Base-by-base conservation (phyloP, 1,140 invertebrate species). In the Rhyacophila brunnea region DNA sequence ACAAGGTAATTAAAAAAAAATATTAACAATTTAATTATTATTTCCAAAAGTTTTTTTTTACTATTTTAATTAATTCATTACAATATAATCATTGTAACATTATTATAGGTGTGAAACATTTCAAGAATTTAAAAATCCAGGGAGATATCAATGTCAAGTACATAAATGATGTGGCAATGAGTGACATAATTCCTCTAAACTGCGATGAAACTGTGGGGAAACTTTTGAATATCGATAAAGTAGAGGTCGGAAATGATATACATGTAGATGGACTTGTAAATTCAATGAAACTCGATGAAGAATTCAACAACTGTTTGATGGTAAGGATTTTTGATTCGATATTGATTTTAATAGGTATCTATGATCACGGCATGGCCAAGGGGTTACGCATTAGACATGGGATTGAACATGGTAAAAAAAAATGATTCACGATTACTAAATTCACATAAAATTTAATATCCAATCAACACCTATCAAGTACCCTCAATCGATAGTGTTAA, bases 101-200 rank as follows among this genome's bases (percentile, higher is more conserved):
- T 9, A 15, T 51, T 46, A n/a, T 14, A 55, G 60, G 60, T 3
- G 13, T 36, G 11, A 62, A 58, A 23, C 20, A 34, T 9, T 62
- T 62, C 42, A 45, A 62, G 17, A 42, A 62, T 42, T 34, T 58
- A 42, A 62, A 23, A 14, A 54, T 62, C 43, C 40, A 58, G 11
- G 55, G 49, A 32, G 49, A 62, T 28, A 35, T 58, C 10, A 44
- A 19, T 32, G 50, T 38, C 18, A 35, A 58, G 42, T 51, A 23
- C n/a, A 14, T 62, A 42, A 62, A 62, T 44, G 36, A 58, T 34
- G 32, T 48, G 11, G 6, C 18, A 1, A 32, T 47, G 11, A 28
- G 58, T 11, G 49, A 56, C 20, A 35, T 61, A 14, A 50, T 58
- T 14, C 40, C 35, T 11, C 47, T 61, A 1, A 36, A 58, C 23